Evolutionary conservation across 1,140 invertebrate species (phyloP).

Genomic region (Temnothorax curvispinosus): DNA sequence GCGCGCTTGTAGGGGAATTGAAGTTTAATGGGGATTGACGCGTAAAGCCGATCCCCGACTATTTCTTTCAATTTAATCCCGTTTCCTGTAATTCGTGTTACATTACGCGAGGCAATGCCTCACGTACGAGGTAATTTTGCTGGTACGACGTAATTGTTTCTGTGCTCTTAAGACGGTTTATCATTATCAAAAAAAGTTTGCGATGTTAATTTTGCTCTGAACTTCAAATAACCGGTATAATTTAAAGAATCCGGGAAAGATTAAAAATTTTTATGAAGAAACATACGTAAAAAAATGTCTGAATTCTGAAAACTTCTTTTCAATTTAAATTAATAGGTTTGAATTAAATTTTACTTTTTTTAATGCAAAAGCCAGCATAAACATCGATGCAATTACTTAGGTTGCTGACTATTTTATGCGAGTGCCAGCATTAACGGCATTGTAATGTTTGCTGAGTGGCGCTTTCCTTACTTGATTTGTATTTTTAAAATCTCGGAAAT

Average conservation of each 20-base stretch:
- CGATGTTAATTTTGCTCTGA: not conserved
- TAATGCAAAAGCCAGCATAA: not conserved
- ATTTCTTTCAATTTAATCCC: conserved; percentile 56
- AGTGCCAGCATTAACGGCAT: not conserved
- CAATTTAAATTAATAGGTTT: conserved; percentile 19
- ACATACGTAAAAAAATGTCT: not conserved
- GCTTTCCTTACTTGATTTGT: not conserved
- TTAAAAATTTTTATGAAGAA: not conserved
- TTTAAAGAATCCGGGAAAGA: not conserved
- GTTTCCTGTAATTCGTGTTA: conserved; percentile 38
- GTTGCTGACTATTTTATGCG: not conserved
- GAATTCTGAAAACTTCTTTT: not conserved
- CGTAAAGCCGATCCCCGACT: conserved; percentile 34
- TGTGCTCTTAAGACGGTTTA: no score
- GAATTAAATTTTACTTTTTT: conserved; percentile 2
- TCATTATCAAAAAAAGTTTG: not conserved
- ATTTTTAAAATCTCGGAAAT: not conserved
- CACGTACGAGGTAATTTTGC: conserved; percentile 1
- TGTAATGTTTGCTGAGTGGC: not conserved
- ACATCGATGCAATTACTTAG: conserved; percentile 9
- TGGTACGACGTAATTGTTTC: not conserved
- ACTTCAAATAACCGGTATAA: not conserved
- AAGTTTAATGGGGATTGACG: conserved; percentile 48
- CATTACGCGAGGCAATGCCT: conserved; percentile 8
- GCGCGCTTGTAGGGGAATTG: conserved; percentile 28